Evolutionary conservation across 2,888 invertebrate species (phyloP), one percentile per base, ranked within the genome.

Genomic region (Dinocampus coccinellae): DNA sequence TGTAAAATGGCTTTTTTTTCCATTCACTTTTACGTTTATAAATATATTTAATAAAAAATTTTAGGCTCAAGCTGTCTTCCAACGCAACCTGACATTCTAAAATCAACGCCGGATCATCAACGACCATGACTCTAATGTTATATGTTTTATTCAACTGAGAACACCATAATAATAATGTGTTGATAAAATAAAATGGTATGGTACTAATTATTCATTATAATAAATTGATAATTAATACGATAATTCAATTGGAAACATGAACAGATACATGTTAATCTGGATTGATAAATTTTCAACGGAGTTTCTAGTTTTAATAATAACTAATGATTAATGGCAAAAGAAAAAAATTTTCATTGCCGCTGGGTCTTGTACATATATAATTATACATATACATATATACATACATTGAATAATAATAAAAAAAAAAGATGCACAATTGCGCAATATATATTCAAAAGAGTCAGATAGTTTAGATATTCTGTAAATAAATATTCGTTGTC

Each of bases 61-160:
- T 52, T 63, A 86, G 88, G 86, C 79, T 85, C 87, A 71, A 86
- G 85, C 79, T 87, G 87, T 81, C 83, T 87, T 81, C 87, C 87
- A 78, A 92, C 92, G 26, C 94, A 95, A 84, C 95, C 95, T 1
- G 95, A 95, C 84, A 95, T 95, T 79, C 88, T 95, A 53, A 95
- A 95, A 84, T 95, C 95, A 13, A 95, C 95, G 2, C 95, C 95
- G 7, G 95, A 95, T 85, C 95, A 95, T 85, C 93, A 93, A 85
- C 88, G 90, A 78, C 86, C 87, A 80, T 87, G 82, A 84, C 42
- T 29, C 33, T 26, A 58, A 60, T 52, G 47, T 60, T 24, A 58
- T 60, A 24, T 47, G n/a, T 55, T 52, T 53, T 60, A 36, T 55
- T 53, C 20, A 66, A 66, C 9, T 4, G 16, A 62, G 22, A 22